Evolutionary conservation across 1,140 invertebrate species (phyloP).

Genomic region (Copidosoma floridanum): DNA sequence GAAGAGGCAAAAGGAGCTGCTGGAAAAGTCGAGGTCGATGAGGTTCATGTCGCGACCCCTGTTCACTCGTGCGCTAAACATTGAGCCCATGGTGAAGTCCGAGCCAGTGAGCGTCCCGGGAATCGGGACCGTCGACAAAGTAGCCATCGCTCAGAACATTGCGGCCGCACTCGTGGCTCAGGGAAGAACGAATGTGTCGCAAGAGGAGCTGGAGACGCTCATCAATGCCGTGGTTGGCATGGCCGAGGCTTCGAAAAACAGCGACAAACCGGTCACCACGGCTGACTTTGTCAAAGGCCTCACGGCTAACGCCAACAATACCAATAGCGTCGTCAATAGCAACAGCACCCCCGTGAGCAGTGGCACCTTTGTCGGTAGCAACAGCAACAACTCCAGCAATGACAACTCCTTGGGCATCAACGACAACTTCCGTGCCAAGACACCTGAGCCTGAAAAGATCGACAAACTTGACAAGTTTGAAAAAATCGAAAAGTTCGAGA

Average conservation of each 20-base stretch:
- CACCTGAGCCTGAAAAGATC: not conserved
- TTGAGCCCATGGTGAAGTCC: conserved; percentile 39
- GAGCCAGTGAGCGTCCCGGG: conserved; percentile 64
- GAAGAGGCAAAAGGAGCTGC: conserved; percentile 40
- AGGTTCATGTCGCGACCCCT: conserved; percentile 38
- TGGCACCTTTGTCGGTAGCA: not conserved
- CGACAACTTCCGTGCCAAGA: not conserved
- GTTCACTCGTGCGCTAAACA: conserved; percentile 37
- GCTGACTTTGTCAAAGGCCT: conserved; percentile 57
- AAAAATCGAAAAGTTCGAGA: not conserved
- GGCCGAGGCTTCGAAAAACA: conserved; percentile 60
- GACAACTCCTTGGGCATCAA: not conserved
- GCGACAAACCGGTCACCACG: conserved; percentile 58
- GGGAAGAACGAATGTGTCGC: conserved; percentile 74
- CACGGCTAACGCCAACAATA: conserved; percentile 28
- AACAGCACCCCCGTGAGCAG: not conserved
- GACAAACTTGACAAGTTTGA: too few species aligned
- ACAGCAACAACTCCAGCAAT: conserved; percentile 11
- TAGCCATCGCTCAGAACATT: conserved; percentile 73
- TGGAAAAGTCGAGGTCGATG: conserved; percentile 38
- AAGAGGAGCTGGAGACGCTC: conserved; percentile 72
- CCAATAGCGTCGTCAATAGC: not conserved
- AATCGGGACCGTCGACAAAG: conserved; percentile 68
- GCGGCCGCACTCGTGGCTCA: conserved; percentile 72
- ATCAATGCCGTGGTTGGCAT: conserved; percentile 74